phyloP scores from a whole-genome alignment of 2,113 vertebrate genomes.

The Nanorana parkeri region DNA sequence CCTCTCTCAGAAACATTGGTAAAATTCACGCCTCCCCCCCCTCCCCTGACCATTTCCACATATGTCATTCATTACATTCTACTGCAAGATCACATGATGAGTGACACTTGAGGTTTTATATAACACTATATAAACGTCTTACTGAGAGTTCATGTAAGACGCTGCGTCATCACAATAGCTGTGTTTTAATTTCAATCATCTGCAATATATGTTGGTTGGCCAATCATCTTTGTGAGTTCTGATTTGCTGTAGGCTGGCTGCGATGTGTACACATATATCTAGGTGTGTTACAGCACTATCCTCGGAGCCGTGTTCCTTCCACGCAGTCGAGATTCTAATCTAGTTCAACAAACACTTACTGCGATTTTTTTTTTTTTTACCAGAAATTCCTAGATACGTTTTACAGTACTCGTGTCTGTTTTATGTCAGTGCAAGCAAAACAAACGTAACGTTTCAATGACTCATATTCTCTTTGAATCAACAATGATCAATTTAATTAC shows the following conservation, averaged over 20 bases:
- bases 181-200: too few relatives aligned
- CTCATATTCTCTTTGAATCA: neutral
- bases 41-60: neutral
- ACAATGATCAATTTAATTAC: neutral
- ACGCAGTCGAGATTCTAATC: too few relatives aligned
- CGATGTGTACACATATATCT: too few relatives aligned
- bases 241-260: too few relatives aligned
- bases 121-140: neutral
- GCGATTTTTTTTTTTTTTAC: too few relatives aligned
- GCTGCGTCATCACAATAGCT: too few relatives aligned
- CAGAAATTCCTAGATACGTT: too few relatives aligned
- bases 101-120: neutral
- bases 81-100: neutral
- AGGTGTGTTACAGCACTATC: too few relatives aligned
- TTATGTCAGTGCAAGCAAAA: neutral
- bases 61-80: slow-evolving; percentile 24
- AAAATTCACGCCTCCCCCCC: neutral
- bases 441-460: neutral
- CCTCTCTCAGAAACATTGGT: neutral
- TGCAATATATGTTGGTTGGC: too few relatives aligned
- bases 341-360: too few relatives aligned
- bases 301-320: too few relatives aligned
- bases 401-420: neutral
- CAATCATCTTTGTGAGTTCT: too few relatives aligned
- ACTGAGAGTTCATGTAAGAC: neutral